phyloP scores from a whole-genome alignment of 2,113 vertebrate species.

The Natator depressus region DNA sequence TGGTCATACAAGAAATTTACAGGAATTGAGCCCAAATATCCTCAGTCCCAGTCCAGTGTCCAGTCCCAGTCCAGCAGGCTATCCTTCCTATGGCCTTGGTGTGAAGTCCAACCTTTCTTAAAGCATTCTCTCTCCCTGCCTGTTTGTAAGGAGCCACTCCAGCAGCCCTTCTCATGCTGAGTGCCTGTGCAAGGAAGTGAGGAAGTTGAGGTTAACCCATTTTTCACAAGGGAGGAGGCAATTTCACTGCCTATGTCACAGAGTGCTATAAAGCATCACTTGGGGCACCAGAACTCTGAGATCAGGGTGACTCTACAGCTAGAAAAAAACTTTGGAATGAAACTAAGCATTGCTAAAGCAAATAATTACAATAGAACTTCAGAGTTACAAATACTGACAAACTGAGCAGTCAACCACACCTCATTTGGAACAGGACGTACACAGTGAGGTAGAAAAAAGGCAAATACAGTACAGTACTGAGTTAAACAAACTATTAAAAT shows the following conservation, averaged over 20 bases:
- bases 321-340: background rate
- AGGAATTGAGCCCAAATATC: background rate
- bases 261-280: background rate
- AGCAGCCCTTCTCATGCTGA: background rate
- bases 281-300: background rate
- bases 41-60: background rate
- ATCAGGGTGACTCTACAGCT: background rate
- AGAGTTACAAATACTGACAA: too few relatives aligned
- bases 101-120: background rate
- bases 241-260: too few relatives aligned
- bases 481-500: too few relatives aligned
- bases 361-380: too few relatives aligned
- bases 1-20: too few relatives aligned
- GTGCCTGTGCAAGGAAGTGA: background rate
- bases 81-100: background rate
- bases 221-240: background rate
- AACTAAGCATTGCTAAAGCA: background rate
- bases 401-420: too few relatives aligned
- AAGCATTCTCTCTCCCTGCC: background rate
- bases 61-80: background rate
- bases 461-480: too few relatives aligned
- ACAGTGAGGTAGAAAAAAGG: too few relatives aligned
- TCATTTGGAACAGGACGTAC: too few relatives aligned
- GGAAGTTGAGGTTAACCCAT: background rate
- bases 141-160: background rate